Conservation (phyloP, 2,888 invertebrate species). For the Podabrus alpinus region DNA sequence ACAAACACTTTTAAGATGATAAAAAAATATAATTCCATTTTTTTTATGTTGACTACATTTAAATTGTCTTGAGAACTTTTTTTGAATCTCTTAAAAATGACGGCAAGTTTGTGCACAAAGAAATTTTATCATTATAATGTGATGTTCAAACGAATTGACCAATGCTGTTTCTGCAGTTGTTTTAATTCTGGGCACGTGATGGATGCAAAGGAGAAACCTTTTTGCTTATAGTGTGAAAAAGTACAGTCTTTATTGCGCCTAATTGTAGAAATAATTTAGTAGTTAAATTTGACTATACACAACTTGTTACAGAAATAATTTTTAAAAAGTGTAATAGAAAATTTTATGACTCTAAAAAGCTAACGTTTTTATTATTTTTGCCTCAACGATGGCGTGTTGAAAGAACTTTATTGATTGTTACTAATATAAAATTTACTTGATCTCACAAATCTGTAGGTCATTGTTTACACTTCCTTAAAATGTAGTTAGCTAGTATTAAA, state of each 20-base stretch:
- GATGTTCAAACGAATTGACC: not conserved
- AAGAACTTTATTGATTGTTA: constrained; percentile 11
- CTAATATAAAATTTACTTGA: constrained; percentile 10
- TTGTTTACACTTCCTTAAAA: constrained; percentile 9
- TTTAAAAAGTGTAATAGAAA: not conserved
- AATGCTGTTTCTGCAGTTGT: not conserved
- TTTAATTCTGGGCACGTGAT: not conserved
- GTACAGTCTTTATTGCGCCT: not conserved
- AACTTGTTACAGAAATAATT: not conserved
- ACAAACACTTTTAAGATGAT: constrained; percentile 12
- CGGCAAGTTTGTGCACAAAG: not conserved
- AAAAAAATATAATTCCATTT: not conserved
- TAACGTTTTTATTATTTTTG: not conserved
- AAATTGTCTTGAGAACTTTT: not conserved
- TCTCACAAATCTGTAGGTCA: constrained; percentile 11
- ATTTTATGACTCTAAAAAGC: not conserved
- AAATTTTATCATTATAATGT: not conserved
- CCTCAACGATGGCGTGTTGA: not conserved
- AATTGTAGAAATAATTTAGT: not conserved
- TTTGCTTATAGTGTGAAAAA: not conserved
- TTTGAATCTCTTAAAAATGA: not conserved
- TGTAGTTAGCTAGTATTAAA: constrained; percentile 17
- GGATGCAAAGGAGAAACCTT: not conserved
- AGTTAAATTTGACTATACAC: not conserved
- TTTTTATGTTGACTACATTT: not conserved